Evolutionary conservation across 2,888 invertebrate genomes (phyloP).

Genomic region (Anthoptus insignis): DNA sequence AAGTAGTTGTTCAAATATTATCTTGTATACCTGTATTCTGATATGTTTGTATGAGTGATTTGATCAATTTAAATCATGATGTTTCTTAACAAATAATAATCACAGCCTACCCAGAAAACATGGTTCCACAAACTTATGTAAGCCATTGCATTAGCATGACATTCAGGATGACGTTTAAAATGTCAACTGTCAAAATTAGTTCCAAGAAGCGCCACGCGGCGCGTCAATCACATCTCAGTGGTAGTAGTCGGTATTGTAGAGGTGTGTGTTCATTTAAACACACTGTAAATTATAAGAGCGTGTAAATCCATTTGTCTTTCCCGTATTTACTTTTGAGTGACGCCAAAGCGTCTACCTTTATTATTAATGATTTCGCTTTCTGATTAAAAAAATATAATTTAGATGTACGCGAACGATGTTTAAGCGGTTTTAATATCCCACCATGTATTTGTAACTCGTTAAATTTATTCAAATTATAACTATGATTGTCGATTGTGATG

Average conservation of each 20-base stretch:
- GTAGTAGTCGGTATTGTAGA: not conserved
- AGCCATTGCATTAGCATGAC: no score
- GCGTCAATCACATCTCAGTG: not conserved
- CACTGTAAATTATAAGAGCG: slow-evolving; percentile 73
- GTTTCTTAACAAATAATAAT: no score
- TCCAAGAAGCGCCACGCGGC: not conserved
- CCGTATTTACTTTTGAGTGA: slow-evolving; percentile 68
- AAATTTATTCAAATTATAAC: slow-evolving; percentile 35
- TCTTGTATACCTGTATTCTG: no score
- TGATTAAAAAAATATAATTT: slow-evolving; percentile 50
- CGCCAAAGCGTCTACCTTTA: slow-evolving; percentile 57
- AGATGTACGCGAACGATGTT: slow-evolving; percentile 54
- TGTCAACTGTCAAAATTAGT: not conserved
- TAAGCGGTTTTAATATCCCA: slow-evolving; percentile 32
- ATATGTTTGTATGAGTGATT: no score
- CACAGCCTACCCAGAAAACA: no score
- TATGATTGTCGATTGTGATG: slow-evolving; percentile 34
- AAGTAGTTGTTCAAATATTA: no score
- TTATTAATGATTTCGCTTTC: slow-evolving; percentile 56
- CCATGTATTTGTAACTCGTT: slow-evolving; percentile 43
- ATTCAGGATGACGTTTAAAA: not conserved
- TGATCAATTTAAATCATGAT: no score
- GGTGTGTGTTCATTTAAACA: slow-evolving; percentile 63
- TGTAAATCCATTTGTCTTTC: slow-evolving; percentile 86
- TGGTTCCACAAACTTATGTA: no score